Evolutionary conservation across 2,797 vertebrate species (phyloP), one percentile per base, ranked within the genome.

Genomic region (Lemur catta): DNA sequence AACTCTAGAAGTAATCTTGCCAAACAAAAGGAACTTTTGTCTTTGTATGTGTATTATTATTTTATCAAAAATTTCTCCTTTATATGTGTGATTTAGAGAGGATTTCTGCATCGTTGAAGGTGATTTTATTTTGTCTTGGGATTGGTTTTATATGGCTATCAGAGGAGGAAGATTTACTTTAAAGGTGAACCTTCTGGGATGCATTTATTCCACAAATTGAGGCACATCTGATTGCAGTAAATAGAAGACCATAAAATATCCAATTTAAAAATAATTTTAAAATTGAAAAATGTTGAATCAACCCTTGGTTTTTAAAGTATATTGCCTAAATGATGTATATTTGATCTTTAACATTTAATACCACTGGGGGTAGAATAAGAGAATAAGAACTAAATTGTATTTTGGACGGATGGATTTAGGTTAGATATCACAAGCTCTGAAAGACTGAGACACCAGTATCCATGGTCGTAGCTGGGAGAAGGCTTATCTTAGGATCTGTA

Each of bases 1-100:
- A 97, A 96, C 79, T 97, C 71, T 84, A 92, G 65, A 95, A 93
- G 80, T 91, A 46, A 97, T 94, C 96, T 59, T 97, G 85, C 33
- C 95, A 97, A 93, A 98, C 74, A 92, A 93, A 96, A 94, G 92
- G 76, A 81, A 96, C 76, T 92, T 97, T 35, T 79, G 65, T 78
- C n/a, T 97, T 95, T 15, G 63, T 48, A 63, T 87, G 59, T 94
- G 24, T 90, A 30, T 88, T 94, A 95, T 95, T 91, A 88, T 94
- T 91, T 94, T 78, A 95, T 80, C 50, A 48, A 94, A 94, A 92
- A 84, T 20, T 59, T 63, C 28, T 91, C 76, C 52, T 91, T 94
- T 94, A 65, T 92, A 76, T 91, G 38, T 80, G 12, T 92, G 67
- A 85, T 71, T 95, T 46, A 71, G 79, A 92, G 94, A 93, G 55